phyloP scores from a whole-genome alignment of 2,888 invertebrate species.

The Epiblema foenella region DNA sequence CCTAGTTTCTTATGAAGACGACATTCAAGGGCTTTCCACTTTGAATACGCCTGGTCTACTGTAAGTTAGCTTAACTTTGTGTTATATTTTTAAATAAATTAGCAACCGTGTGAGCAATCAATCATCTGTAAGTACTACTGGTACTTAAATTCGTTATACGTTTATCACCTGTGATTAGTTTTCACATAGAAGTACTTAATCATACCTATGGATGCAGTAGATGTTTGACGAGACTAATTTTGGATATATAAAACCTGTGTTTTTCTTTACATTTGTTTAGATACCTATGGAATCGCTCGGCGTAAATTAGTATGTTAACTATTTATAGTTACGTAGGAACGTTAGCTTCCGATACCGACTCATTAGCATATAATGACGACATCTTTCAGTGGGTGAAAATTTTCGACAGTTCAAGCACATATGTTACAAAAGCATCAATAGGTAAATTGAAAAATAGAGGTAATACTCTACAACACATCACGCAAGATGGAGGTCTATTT shows the following conservation, averaged over 20 bases:
- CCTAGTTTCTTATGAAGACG: conserved; percentile 28
- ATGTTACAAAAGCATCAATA: too few relatives aligned
- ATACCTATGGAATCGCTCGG: neutral
- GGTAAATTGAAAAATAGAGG: too few relatives aligned
- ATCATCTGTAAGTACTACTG: neutral
- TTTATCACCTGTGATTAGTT: neutral
- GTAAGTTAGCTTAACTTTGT: conserved; percentile 11
- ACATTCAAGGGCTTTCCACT: conserved; percentile 9
- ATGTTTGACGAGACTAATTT: too few relatives aligned
- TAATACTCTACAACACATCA: too few relatives aligned
- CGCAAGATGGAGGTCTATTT: neutral
- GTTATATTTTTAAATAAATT: neutral
- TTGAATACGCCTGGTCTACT: conserved; percentile 1
- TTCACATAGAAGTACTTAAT: neutral
- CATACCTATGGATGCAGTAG: neutral
- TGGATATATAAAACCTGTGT: too few relatives aligned
- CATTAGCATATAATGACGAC: neutral
- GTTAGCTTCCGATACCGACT: neutral
- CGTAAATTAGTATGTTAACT: neutral
- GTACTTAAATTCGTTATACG: too few relatives aligned
- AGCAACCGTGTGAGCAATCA: neutral
- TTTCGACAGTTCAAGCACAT: too few relatives aligned
- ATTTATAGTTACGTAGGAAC: neutral
- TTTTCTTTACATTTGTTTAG: too few relatives aligned
- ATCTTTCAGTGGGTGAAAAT: neutral